phyloP scores from a whole-genome alignment of 2,888 invertebrate species.

The Machimus atricapillus region DNA sequence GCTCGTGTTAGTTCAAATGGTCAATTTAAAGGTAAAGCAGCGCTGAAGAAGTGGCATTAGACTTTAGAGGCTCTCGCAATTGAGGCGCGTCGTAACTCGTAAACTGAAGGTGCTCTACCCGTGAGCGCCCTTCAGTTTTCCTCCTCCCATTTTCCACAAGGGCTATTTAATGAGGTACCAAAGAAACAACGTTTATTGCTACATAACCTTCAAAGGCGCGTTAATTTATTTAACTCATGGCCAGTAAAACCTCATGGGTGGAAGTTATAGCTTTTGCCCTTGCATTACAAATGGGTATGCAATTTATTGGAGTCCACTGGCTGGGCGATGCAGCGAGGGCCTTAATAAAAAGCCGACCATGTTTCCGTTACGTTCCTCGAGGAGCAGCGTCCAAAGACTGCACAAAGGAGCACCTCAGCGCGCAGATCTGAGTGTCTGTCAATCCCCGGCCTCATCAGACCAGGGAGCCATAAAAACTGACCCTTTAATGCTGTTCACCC shows the following conservation, averaged over 20 bases:
- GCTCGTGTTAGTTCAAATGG: background rate
- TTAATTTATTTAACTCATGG: background rate
- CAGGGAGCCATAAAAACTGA: constrained; percentile 21
- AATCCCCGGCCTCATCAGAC: constrained; percentile 9
- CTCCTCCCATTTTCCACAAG: background rate
- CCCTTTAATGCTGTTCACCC: constrained; percentile 36
- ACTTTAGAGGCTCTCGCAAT: background rate
- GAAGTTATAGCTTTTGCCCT: background rate
- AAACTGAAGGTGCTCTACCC: background rate
- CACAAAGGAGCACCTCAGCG: background rate
- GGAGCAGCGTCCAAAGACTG: background rate
- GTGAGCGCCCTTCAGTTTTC: background rate
- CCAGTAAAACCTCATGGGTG: background rate
- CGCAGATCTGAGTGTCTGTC: background rate
- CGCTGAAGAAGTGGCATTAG: background rate
- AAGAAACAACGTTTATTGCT: background rate
- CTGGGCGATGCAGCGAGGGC: background rate
- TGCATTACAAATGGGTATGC: background rate
- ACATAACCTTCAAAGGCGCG: background rate
- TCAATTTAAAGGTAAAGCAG: background rate
- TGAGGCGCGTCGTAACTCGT: background rate
- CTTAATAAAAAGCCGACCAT: background rate
- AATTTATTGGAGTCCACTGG: background rate
- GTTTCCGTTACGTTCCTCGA: background rate
- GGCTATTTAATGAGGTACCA: background rate